Percentiles rank a stretch among this genome's conserved stretches.
phyloP scores from a whole-genome alignment of 2,113 vertebrate genomes.

The Isichthys henryi region DNA sequence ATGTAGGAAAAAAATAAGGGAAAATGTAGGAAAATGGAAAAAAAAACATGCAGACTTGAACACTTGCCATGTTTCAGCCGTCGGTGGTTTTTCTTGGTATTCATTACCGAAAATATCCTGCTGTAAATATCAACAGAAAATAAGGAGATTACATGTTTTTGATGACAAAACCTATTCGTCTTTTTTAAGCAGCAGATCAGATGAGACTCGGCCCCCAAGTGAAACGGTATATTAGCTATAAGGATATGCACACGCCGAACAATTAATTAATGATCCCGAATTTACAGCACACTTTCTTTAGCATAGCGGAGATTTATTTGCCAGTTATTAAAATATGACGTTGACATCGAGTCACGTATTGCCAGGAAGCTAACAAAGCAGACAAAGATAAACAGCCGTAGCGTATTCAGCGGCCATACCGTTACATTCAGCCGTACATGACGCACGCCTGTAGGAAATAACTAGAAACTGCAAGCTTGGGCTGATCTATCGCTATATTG shows the following conservation, averaged over 20 bases:
- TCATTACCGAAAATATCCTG: constrained; percentile 30
- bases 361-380: constrained; percentile 2
- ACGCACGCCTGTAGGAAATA: not conserved
- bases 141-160: not conserved
- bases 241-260: too few relatives aligned
- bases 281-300: not conserved
- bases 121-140: constrained; percentile 26
- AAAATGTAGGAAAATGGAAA: not conserved
- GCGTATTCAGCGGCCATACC: not conserved
- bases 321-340: not conserved
- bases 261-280: not conserved
- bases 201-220: not conserved
- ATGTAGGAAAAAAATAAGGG: not conserved
- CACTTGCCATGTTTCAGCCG: constrained; percentile 44
- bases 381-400: constrained; percentile 5
- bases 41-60: not conserved
- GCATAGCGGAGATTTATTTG: not conserved
- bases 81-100: constrained; percentile 24
- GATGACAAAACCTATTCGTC: not conserved
- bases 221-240: not conserved
- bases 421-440: not conserved
- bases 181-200: not conserved
- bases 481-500: not conserved
- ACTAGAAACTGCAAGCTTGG: not conserved
- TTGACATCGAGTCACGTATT: not conserved